phyloP scores from a whole-genome alignment of 1,140 invertebrate species.

The Periplaneta americana region DNA sequence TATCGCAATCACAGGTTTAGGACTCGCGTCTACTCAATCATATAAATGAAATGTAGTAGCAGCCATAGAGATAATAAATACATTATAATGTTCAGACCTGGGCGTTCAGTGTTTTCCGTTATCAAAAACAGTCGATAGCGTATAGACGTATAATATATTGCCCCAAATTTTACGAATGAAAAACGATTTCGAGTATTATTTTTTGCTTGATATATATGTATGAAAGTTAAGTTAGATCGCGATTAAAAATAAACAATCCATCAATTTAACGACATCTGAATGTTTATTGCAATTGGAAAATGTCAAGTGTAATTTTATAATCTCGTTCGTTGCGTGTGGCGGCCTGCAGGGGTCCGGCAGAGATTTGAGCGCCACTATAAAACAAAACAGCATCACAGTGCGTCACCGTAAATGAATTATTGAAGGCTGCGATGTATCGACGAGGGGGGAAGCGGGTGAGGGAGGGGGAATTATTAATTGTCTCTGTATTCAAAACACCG shows the following conservation, averaged over 20 bases:
- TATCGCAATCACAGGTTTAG: not conserved
- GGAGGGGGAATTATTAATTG: not conserved
- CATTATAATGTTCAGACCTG: not conserved
- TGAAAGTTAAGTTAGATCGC: not conserved
- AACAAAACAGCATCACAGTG: conserved; percentile 1
- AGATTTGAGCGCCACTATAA: conserved; percentile 3
- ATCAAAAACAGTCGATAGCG: not conserved
- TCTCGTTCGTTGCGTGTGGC: not conserved
- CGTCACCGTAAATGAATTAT: conserved; percentile 9
- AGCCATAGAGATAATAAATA: not conserved
- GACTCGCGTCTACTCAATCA: not conserved
- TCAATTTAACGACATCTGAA: conserved; percentile 12
- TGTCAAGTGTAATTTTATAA: conserved; percentile 16
- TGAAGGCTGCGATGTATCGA: conserved; percentile 11
- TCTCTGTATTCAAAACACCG: conserved; percentile 11
- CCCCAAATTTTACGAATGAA: not conserved
- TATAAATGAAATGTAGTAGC: not conserved
- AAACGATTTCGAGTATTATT: not conserved
- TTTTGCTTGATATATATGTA: not conserved
- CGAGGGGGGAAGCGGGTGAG: not conserved
- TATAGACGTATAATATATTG: not conserved
- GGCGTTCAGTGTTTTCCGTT: not conserved
- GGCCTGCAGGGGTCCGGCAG: not conserved
- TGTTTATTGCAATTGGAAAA: conserved; percentile 16
- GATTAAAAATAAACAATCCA: conserved; percentile 16